A percentile compares a stretch with the other conserved stretches of the same genome.
These are phyloP conservation scores for Coelogynopora nodosa DNA, from an alignment of 2,888 invertebrate species.

Conservation along the genomic window DNA sequence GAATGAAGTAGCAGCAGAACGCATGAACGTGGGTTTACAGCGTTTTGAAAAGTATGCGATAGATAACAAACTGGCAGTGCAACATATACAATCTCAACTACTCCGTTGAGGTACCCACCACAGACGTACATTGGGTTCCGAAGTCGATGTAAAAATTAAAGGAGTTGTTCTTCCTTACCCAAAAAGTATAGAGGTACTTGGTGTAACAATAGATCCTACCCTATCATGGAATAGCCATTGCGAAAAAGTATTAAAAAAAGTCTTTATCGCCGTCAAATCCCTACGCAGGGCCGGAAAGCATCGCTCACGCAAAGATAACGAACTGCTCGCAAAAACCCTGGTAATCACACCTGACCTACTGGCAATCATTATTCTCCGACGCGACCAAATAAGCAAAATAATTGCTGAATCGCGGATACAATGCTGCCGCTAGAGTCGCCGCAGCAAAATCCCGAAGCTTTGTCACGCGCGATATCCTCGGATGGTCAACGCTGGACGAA, in stretches of 20 bases:
- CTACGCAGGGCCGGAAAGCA: background rate
- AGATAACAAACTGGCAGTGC: slow-evolving; percentile 15
- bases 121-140: background rate
- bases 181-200: background rate
- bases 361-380: slow-evolving; percentile 11
- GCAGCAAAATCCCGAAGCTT: slow-evolving; percentile 12
- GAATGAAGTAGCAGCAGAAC: background rate
- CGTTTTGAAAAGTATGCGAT: background rate
- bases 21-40: background rate
- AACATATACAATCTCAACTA: background rate
- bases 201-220: background rate
- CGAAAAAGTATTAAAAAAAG: background rate
- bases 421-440: slow-evolving; percentile 5
- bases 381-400: background rate
- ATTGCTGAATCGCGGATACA: slow-evolving; percentile 24
- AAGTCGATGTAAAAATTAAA: slow-evolving; percentile 13
- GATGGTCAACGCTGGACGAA: slow-evolving; percentile 31
- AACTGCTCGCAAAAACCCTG: slow-evolving; percentile 2
- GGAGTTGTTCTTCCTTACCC: background rate
- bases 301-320: background rate
- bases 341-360: slow-evolving; percentile 25
- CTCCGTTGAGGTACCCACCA: background rate
- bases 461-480: slow-evolving; percentile 10
- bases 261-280: background rate
- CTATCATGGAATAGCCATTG: background rate